Base-by-base conservation (phyloP, 1,140 invertebrate genomes). In the Leptestheria dahalacensis region DNA sequence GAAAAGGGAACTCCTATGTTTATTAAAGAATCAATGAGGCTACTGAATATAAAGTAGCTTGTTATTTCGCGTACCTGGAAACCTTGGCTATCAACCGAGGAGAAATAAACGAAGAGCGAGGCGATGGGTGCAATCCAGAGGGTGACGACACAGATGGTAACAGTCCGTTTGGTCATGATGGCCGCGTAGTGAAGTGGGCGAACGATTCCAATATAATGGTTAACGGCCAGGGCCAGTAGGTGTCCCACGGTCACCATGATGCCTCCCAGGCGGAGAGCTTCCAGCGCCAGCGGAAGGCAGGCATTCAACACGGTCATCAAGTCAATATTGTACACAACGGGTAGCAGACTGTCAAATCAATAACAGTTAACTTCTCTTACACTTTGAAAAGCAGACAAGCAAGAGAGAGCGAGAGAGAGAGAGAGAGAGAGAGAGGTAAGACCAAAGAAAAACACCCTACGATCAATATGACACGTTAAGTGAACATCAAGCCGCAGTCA, bases 131-230 rank as follows among this genome's bases (percentile, higher is more conserved):
- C 47, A 1, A 74, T 65, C 82, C 82, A 83, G 3, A 82, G 67
- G 9, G 74, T 49, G 10, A 73, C 64, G 12, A 77, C 73, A n/a
- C 73, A 66, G 12, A 72, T 61, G 24, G 67, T 71, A 1, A 74
- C 72, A 20, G 70, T 72, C 29, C 71, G 66, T 29, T 73, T 70
- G 1, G 77, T 79, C 67, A 79, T 72, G 6, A 75, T 77, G 2
- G 75, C 72, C 2, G 76, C 72, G 65, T 82, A 82, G 58, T 82
- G 80, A 2, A 83, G 71, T 0, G 82, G 82, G 61, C 74, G 72
- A 3, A 79, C 65, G 46, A 78, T 79, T 18, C 82, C 82, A 20
- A 82, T 69, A 68, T 81, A 83, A 65, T 86, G 84, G 67, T 84
- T 83, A 18, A 82, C 67, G 3, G 82, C 81, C 28, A 86, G 72